phyloP scores from a whole-genome alignment of 2,888 invertebrate genomes.

The Apotomis betuletana region DNA sequence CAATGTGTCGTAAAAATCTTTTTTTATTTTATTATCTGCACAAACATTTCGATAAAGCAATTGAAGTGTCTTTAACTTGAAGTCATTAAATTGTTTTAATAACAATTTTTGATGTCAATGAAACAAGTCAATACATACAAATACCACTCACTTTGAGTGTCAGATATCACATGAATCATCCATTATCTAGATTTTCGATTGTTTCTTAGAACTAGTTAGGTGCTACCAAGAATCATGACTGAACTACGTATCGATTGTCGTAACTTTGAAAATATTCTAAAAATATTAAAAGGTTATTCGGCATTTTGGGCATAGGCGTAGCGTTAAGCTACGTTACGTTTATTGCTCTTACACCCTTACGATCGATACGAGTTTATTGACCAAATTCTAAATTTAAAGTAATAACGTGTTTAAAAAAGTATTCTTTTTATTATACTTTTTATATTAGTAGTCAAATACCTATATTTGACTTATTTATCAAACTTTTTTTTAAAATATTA shows the following conservation, averaged over 20 bases:
- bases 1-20: constrained; percentile 2
- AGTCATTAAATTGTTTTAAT: neutral
- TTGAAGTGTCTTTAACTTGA: neutral
- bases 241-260: neutral
- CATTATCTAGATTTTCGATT: constrained; percentile 1
- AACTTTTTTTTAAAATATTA: too few species aligned
- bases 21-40: constrained; percentile 4
- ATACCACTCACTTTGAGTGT: neutral
- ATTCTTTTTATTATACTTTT: too few species aligned
- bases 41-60: neutral
- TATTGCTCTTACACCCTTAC: too few species aligned
- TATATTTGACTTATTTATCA: too few species aligned
- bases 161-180: constrained; percentile 6
- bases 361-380: too few species aligned
- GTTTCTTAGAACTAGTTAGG: neutral
- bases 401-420: too few species aligned
- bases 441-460: too few species aligned
- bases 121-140: constrained; percentile 5
- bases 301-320: too few species aligned
- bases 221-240: constrained; percentile 23
- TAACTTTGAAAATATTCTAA: neutral
- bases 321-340: too few species aligned
- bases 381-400: too few species aligned
- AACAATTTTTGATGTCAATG: neutral
- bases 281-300: too few species aligned